Percentiles rank a stretch among this genome's conserved stretches.
Evolutionary conservation across 2,797 vertebrate genomes (phyloP).

Genomic region (Neosalanx taihuensis): DNA sequence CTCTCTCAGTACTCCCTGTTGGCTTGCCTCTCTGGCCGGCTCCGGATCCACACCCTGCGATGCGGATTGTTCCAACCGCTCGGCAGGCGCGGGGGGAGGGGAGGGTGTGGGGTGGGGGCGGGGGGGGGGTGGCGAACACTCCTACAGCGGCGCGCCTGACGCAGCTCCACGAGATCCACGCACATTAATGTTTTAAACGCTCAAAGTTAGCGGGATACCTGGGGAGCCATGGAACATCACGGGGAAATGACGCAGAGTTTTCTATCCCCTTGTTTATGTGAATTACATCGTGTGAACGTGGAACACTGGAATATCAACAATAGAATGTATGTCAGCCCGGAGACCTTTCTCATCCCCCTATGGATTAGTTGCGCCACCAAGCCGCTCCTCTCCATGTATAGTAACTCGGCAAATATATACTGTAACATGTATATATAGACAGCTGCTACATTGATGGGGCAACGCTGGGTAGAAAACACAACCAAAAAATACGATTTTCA

Average conservation of each 20-base stretch:
- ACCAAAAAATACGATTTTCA: background rate
- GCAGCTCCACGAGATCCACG: constrained; percentile 49
- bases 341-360: constrained; percentile 34
- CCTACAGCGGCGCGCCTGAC: constrained; percentile 36
- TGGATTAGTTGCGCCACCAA: constrained; percentile 64
- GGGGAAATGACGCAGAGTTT: constrained; percentile 18
- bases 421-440: background rate
- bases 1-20: constrained; percentile 64
- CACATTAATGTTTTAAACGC: constrained; percentile 23
- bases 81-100: constrained; percentile 17
- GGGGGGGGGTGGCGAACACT: constrained; percentile 26
- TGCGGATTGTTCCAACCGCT: constrained; percentile 67
- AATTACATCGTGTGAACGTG: background rate
- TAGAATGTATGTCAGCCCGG: constrained; percentile 7
- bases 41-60: constrained; percentile 71
- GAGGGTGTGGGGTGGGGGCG: constrained; percentile 26
- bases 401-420: constrained; percentile 74
- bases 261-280: constrained; percentile 4
- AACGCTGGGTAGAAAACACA: constrained; percentile 16
- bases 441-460: constrained; percentile 22
- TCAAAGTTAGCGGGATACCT: constrained; percentile 13
- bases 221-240: constrained; percentile 7
- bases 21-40: constrained; percentile 59
- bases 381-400: constrained; percentile 79
- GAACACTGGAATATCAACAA: background rate